phyloP scores from a whole-genome alignment of 2,797 vertebrate genomes.

The Antrozous pallidus region DNA sequence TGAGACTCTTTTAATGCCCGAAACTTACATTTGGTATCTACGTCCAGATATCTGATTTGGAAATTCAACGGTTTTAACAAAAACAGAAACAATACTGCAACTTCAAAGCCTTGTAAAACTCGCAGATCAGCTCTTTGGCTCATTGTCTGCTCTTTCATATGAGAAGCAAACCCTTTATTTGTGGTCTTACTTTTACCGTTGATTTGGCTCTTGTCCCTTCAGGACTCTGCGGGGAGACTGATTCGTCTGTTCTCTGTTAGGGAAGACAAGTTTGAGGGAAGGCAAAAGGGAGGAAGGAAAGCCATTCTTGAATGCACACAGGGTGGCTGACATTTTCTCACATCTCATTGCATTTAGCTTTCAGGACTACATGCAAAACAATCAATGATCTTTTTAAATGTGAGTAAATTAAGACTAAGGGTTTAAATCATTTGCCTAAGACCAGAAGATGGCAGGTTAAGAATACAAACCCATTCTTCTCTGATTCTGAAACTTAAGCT shows the following conservation, averaged over 20 bases:
- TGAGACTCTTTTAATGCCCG: background rate
- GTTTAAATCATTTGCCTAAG: background rate
- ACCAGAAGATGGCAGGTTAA: background rate
- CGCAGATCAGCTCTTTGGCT: background rate
- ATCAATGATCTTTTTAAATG: background rate
- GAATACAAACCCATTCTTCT: background rate
- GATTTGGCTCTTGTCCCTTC: background rate
- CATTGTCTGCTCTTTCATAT: background rate
- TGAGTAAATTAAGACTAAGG: background rate
- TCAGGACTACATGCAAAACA: background rate
- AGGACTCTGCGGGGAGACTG: background rate
- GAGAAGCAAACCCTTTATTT: background rate
- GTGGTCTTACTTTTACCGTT: background rate
- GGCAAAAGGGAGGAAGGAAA: background rate
- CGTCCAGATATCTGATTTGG: background rate
- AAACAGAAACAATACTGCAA: background rate
- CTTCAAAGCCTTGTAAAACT: background rate
- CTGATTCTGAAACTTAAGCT: background rate
- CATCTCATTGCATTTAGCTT: background rate
- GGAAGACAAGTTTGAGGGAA: background rate
- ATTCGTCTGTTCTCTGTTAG: background rate
- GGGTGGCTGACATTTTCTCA: background rate
- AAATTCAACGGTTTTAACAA: background rate
- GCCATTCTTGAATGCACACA: background rate
- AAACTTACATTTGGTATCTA: background rate